Percentiles rank a stretch among this genome's conserved stretches.
Conservation (phyloP, 2,113 vertebrate genomes). For the Alectura lathami region DNA sequence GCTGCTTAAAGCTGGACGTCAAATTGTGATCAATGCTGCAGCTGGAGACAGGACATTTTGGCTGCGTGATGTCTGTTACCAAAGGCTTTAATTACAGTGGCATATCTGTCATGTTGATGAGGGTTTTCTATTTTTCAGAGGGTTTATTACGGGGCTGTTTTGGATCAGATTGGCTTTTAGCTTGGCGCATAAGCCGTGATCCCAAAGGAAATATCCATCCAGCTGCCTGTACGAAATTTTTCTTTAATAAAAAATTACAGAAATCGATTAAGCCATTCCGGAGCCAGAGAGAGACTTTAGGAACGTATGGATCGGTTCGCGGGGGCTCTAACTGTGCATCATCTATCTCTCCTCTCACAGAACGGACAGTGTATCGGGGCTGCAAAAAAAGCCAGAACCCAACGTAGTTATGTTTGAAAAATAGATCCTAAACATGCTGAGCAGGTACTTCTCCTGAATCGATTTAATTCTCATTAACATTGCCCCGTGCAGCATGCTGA, state of each 20-base stretch:
- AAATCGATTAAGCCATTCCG: not conserved
- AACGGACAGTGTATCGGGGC: not conserved
- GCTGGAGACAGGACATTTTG: constrained; percentile 35
- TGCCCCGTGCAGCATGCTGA: constrained; percentile 18
- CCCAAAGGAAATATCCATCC: constrained; percentile 21
- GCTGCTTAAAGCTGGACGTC: not conserved
- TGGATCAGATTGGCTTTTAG: not conserved
- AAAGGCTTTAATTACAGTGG: not conserved
- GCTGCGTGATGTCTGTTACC: not conserved
- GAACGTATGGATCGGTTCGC: not conserved
- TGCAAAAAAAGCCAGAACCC: not conserved
- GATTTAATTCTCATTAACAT: constrained; percentile 40
- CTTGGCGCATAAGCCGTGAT: not conserved
- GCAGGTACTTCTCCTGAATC: constrained; percentile 20
- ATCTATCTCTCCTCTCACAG: not conserved
- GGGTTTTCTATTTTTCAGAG: not conserved
- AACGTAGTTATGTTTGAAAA: not conserved
- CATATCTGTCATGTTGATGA: not conserved
- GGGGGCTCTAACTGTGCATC: not conserved
- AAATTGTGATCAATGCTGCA: constrained; percentile 14
- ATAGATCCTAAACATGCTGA: constrained; percentile 32
- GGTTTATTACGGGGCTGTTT: not conserved
- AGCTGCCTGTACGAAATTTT: not conserved
- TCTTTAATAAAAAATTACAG: not conserved
- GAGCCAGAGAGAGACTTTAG: not conserved